phyloP scores from a whole-genome alignment of 2,797 vertebrate species.

The Pipistrellus kuhlii region DNA sequence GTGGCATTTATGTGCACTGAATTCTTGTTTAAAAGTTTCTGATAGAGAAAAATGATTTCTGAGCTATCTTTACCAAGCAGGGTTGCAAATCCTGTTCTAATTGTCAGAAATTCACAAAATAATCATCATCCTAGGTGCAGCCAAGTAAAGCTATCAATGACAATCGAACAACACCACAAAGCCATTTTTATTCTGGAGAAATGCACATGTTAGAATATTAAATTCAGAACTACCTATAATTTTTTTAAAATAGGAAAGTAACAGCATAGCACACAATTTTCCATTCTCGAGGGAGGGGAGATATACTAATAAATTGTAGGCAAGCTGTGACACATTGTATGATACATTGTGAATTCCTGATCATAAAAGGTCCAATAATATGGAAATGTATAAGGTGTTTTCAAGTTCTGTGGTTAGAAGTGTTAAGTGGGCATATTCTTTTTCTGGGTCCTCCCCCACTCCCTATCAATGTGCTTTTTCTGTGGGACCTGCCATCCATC shows the following conservation, averaged over 20 bases:
- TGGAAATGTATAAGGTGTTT: not conserved
- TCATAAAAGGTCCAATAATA: not conserved
- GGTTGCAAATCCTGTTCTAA: conserved; percentile 38
- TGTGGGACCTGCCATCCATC: not conserved
- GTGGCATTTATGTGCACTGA: conserved; percentile 4
- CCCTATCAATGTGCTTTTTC: not conserved
- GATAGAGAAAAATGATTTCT: not conserved
- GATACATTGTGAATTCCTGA: not conserved
- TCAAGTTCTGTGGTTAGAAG: not conserved
- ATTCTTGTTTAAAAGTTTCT: not conserved
- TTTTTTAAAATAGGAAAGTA: not conserved
- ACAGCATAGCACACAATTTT: not conserved
- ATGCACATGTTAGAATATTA: not conserved
- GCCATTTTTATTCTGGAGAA: conserved; percentile 58
- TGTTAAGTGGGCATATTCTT: not conserved
- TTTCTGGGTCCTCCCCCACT: not conserved
- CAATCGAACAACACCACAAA: not conserved
- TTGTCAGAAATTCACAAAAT: conserved; percentile 55
- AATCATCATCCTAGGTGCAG: not conserved
- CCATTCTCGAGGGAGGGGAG: not conserved
- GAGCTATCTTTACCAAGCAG: conserved; percentile 40
- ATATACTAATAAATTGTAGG: not conserved
- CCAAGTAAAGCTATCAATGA: not conserved
- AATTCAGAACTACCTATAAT: not conserved
- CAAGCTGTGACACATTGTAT: not conserved